A percentile compares a stretch with the other conserved stretches of the same genome.
Evolutionary conservation across 2,113 vertebrate genomes (phyloP).

Genomic region (Amazona guildingii): DNA sequence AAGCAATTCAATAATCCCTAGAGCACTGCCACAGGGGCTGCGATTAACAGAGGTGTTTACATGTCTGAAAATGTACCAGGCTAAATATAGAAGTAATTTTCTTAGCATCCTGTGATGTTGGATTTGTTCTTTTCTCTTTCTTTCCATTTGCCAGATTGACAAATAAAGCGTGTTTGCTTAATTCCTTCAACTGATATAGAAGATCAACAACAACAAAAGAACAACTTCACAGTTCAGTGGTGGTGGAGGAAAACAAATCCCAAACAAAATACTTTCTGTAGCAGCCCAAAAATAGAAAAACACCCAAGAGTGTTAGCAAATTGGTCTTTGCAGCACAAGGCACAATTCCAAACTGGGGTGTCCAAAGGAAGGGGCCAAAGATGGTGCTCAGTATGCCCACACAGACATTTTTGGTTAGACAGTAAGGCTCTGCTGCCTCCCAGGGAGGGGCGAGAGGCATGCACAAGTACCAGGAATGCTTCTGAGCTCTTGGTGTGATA

Average conservation of each 20-base stretch:
- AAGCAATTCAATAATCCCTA: conserved; percentile 50
- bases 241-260: background rate
- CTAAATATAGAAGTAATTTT: conserved; percentile 61
- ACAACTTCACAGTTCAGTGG: background rate
- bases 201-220: conserved; percentile 12
- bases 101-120: conserved; percentile 48
- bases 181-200: background rate
- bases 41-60: conserved; percentile 63
- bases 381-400: background rate
- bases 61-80: conserved; percentile 55
- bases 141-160: conserved; percentile 27
- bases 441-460: background rate
- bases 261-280: background rate
- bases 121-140: conserved; percentile 42
- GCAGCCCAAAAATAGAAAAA: background rate
- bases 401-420: background rate
- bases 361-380: background rate
- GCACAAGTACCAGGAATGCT: background rate
- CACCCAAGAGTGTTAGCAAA: background rate
- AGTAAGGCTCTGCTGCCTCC: background rate
- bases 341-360: background rate
- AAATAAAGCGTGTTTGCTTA: background rate
- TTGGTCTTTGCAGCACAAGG: background rate
- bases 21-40: conserved; percentile 42
- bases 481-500: background rate